Conservation (phyloP, 2,888 invertebrate species). For the Phrixothrix hirtus region DNA sequence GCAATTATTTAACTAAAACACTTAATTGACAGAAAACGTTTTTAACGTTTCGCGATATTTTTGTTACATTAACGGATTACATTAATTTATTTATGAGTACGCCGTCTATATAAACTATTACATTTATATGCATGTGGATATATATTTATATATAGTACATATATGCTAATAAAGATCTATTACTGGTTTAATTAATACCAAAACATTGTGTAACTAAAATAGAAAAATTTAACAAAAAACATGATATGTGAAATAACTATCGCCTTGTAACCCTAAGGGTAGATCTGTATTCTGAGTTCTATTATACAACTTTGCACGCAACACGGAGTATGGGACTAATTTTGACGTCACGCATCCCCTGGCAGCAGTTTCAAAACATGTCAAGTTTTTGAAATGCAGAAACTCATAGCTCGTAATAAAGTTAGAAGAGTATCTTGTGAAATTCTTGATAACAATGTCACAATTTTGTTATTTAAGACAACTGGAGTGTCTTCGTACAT, state of each 20-base stretch:
- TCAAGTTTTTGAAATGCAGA: conserved; percentile 27
- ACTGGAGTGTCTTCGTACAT: neutral
- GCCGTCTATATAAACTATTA: neutral
- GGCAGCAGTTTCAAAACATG: conserved; percentile 24
- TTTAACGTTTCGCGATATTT: no score
- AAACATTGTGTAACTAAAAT: conserved; percentile 1
- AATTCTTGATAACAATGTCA: conserved; percentile 22
- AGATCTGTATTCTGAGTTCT: conserved; percentile 23
- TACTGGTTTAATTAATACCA: neutral
- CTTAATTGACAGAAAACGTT: no score
- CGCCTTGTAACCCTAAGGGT: conserved; percentile 13
- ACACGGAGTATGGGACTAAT: conserved; percentile 8
- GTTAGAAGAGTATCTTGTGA: conserved; percentile 12
- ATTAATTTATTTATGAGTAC: neutral
- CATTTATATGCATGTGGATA: neutral
- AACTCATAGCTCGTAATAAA: conserved; percentile 27
- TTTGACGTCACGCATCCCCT: conserved; percentile 25
- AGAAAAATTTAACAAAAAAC: no score
- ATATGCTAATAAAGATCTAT: neutral
- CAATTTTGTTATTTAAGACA: conserved; percentile 18
- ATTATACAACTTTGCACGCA: conserved; percentile 24
- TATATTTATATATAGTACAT: neutral
- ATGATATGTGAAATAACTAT: conserved; percentile 14
- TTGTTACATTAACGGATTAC: no score
- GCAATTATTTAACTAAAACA: no score